These are phyloP conservation scores for Stenopsyche tienmushanensis DNA, from an alignment of 1,140 invertebrate genomes.

Conservation along the genomic window DNA sequence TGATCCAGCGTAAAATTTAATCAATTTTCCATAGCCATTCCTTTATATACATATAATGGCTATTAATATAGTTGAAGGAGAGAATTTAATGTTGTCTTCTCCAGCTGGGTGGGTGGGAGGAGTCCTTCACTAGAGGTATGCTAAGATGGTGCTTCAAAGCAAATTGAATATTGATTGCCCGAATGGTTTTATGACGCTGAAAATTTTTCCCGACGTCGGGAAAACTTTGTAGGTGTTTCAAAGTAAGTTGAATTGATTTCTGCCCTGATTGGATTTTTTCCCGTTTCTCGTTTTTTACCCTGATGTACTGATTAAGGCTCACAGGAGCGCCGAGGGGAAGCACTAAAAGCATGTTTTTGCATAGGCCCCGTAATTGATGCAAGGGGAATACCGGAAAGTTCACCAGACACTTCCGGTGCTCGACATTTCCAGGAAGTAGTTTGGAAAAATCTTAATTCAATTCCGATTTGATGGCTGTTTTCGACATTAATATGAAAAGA, in stretches of 20 bases:
- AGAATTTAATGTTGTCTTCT: slow-evolving; percentile 18
- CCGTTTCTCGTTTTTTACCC: slow-evolving; percentile 1
- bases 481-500: too few species aligned
- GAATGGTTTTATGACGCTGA: slow-evolving; percentile 24
- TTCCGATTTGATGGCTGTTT: too few species aligned
- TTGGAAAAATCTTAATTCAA: too few species aligned
- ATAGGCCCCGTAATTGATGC: too few species aligned
- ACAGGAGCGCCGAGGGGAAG: not conserved
- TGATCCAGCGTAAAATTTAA: slow-evolving; percentile 12
- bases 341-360: too few species aligned
- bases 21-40: slow-evolving; percentile 10
- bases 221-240: slow-evolving; percentile 6
- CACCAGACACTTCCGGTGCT: too few species aligned
- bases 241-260: slow-evolving; percentile 22
- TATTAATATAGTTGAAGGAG: slow-evolving; percentile 6
- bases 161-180: slow-evolving; percentile 26
- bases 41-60: not conserved
- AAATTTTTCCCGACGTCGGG: slow-evolving; percentile 4
- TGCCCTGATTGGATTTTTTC: slow-evolving; percentile 10
- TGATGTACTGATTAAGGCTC: slow-evolving; percentile 9
- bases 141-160: slow-evolving; percentile 15
- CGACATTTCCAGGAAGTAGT: too few species aligned
- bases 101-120: not conserved
- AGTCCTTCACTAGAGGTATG: not conserved
- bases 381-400: too few species aligned